A percentile compares a stretch with the other conserved stretches of the same genome.
Evolutionary conservation across 2,888 invertebrate species (phyloP).

Genomic region (Taphrorychus bicolor): DNA sequence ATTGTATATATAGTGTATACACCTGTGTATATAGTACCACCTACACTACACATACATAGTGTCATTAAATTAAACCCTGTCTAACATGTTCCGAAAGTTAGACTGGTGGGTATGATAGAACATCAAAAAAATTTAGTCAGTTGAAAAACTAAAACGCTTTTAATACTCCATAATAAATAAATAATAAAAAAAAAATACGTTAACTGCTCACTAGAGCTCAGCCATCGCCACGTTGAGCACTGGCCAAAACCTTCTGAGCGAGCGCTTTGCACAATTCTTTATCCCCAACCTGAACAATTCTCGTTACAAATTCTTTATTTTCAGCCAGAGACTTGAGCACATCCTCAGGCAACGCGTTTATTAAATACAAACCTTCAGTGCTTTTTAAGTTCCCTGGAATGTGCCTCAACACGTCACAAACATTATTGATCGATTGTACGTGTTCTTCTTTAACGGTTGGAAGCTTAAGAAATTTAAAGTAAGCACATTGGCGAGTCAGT

Average conservation of each 20-base stretch:
- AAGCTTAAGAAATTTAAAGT: not conserved
- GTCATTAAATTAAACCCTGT: too few species aligned
- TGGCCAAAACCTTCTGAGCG: conserved; percentile 44
- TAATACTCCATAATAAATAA: too few species aligned
- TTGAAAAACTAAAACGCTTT: too few species aligned
- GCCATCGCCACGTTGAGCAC: too few species aligned
- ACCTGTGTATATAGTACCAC: too few species aligned
- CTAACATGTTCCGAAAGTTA: too few species aligned
- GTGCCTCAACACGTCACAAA: conserved; percentile 51
- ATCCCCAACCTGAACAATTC: conserved; percentile 48
- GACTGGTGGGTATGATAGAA: too few species aligned
- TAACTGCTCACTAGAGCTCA: too few species aligned
- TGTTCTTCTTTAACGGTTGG: conserved; percentile 42
- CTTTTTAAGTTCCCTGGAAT: conserved; percentile 49
- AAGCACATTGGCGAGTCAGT: not conserved
- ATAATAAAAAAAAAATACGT: too few species aligned
- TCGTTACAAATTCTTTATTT: conserved; percentile 53
- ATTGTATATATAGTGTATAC: too few species aligned
- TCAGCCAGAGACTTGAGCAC: conserved; percentile 48
- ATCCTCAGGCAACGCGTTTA: conserved; percentile 49
- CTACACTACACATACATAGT: too few species aligned
- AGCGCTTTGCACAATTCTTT: conserved; percentile 49
- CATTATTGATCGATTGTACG: conserved; percentile 45
- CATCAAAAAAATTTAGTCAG: too few species aligned
- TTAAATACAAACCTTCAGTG: conserved; percentile 51